A percentile compares a stretch with the other conserved stretches of the same genome.
Evolutionary conservation across 2,797 vertebrate species (phyloP).

Genomic region (Antennarius maculatus): DNA sequence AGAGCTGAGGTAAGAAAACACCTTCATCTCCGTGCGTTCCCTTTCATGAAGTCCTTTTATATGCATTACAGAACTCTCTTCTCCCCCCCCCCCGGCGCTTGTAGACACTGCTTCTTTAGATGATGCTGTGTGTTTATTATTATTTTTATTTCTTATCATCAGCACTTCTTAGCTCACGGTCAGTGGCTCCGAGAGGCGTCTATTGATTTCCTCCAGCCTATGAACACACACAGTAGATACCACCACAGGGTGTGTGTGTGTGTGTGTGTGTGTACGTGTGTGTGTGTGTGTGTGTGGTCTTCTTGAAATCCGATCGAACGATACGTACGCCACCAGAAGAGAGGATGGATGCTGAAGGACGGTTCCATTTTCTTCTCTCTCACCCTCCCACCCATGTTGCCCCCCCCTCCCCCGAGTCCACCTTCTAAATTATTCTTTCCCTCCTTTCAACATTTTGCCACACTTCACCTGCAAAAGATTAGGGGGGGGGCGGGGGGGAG

Average conservation of each 20-base stretch:
- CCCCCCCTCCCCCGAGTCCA: no score
- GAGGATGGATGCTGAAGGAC: slow-evolving; percentile 24
- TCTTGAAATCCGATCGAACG: slow-evolving; percentile 38
- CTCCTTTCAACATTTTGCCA: slow-evolving; percentile 40
- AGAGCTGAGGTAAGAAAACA: slow-evolving; percentile 89
- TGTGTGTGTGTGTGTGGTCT: slow-evolving; percentile 47
- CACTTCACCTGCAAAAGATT: slow-evolving; percentile 47
- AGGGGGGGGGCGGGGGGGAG: slow-evolving; percentile 5
- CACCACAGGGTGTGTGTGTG: slow-evolving; percentile 39
- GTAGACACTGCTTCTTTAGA: slow-evolving; percentile 34
- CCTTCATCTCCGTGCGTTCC: slow-evolving; percentile 61
- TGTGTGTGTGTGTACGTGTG: no score
- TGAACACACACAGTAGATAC: slow-evolving; percentile 37
- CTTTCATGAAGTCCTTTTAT: slow-evolving; percentile 65
- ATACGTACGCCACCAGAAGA: slow-evolving; percentile 21
- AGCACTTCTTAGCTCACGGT: slow-evolving; percentile 48
- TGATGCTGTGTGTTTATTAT: slow-evolving; percentile 41
- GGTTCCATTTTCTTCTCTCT: slow-evolving; percentile 13
- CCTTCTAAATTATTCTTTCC: no score
- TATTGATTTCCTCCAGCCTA: slow-evolving; percentile 59
- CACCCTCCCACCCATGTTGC: slow-evolving; percentile 7
- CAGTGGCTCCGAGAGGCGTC: slow-evolving; percentile 52
- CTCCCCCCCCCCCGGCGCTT: slow-evolving; percentile 14
- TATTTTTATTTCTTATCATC: slow-evolving; percentile 44
- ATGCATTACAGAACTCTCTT: slow-evolving; percentile 25